Evolutionary conservation across 2,797 vertebrate genomes (phyloP).

Genomic region (Rhyacichthys aspro): DNA sequence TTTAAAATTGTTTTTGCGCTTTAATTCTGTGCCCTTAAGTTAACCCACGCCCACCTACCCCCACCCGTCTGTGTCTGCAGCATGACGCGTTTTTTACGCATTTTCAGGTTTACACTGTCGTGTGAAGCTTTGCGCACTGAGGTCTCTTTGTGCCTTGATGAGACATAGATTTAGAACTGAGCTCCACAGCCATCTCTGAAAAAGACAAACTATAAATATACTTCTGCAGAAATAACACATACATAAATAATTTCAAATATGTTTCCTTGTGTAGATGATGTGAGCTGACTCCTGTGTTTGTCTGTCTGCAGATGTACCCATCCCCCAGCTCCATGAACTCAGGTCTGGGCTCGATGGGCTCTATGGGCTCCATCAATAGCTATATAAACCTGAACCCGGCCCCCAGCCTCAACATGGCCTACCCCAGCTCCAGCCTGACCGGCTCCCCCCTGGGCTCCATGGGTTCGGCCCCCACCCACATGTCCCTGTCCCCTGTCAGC

Average conservation of each 20-base stretch:
- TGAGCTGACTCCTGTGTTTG: constrained; percentile 6
- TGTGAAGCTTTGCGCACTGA: constrained; percentile 76
- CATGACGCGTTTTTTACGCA: constrained; percentile 79
- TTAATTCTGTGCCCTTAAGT: background rate
- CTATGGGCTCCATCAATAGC: constrained; percentile 85
- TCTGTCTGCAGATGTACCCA: constrained; percentile 84
- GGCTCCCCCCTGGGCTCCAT: constrained; percentile 72
- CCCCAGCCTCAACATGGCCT: constrained; percentile 84
- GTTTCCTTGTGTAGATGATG: constrained; percentile 7
- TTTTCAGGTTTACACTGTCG: constrained; percentile 71
- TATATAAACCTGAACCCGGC: constrained; percentile 89
- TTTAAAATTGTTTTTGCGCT: no score
- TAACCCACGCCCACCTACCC: background rate
- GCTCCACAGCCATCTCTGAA: constrained; percentile 2
- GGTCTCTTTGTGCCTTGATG: constrained; percentile 79
- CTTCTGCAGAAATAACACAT: background rate
- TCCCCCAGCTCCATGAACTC: constrained; percentile 84
- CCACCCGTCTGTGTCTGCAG: constrained; percentile 50
- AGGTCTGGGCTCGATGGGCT: constrained; percentile 77
- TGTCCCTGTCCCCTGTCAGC: constrained; percentile 80
- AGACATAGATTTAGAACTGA: constrained; percentile 37
- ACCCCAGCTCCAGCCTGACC: constrained; percentile 75
- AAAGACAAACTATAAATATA: background rate
- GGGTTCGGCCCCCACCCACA: constrained; percentile 75
- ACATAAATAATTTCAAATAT: background rate